Conservation (phyloP, 2,113 vertebrate genomes). For the Xerus inauris region DNA sequence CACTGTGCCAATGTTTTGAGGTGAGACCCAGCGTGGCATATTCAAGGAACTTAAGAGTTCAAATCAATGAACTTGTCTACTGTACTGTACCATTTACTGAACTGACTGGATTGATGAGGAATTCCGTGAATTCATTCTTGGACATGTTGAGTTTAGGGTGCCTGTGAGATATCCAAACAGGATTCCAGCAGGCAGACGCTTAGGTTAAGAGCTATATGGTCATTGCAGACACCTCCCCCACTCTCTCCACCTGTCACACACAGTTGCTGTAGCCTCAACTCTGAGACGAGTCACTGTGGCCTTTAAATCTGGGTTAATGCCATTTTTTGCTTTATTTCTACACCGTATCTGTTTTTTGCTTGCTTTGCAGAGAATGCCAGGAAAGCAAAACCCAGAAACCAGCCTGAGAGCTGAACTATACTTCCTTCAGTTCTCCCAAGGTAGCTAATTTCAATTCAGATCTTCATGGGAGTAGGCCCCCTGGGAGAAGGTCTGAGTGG, state of each 20-base stretch:
- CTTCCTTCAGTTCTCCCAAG: background rate
- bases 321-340: conserved; percentile 37
- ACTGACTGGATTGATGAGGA: background rate
- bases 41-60: background rate
- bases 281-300: background rate
- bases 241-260: background rate
- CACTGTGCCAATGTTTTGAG: background rate
- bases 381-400: background rate
- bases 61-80: background rate
- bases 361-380: background rate
- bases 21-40: background rate
- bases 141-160: background rate
- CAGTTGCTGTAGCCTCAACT: background rate
- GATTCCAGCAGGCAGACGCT: background rate
- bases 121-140: background rate
- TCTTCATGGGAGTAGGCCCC: background rate
- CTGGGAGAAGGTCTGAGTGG: background rate
- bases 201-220: background rate
- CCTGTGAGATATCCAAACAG: background rate
- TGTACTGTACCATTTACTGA: background rate
- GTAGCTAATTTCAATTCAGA: background rate
- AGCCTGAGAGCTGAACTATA: background rate
- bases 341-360: background rate
- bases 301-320: background rate
- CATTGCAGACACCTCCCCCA: background rate